Conservation (phyloP, 2,888 invertebrate genomes). For the Drosophila barbarae region DNA sequence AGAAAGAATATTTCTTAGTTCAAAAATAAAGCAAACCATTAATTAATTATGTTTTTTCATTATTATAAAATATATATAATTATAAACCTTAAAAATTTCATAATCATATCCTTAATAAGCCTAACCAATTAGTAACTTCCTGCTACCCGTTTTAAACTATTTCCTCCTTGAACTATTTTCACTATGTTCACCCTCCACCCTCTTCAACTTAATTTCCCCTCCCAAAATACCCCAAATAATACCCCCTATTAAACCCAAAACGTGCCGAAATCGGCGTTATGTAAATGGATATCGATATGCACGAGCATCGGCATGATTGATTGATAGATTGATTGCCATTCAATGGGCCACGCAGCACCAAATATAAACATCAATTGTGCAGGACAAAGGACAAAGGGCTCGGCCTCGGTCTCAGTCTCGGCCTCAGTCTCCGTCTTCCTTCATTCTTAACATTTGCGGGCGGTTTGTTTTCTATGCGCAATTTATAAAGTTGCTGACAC, state of each 20-base stretch:
- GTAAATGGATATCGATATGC: conserved; percentile 65
- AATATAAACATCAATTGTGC: conserved; percentile 42
- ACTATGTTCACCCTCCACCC: background rate
- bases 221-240: background rate
- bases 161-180: background rate
- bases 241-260: conserved; percentile 19
- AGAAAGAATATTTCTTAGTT: too few relatives aligned
- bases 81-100: too few relatives aligned
- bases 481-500: conserved; percentile 78
- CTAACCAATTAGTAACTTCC: background rate
- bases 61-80: background rate
- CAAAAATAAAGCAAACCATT: background rate
- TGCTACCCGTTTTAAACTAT: background rate
- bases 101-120: background rate
- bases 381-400: conserved; percentile 20
- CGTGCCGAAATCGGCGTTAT: conserved; percentile 67
- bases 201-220: background rate
- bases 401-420: background rate
- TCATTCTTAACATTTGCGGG: conserved; percentile 58
- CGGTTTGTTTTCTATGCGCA: conserved; percentile 77
- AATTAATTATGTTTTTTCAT: background rate
- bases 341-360: conserved; percentile 52
- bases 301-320: conserved; percentile 37
- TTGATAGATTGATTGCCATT: conserved; percentile 72
- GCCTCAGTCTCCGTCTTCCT: conserved; percentile 2